Base-by-base conservation (phyloP, 2,797 vertebrate species). In the Discoglossus pictus region DNA sequence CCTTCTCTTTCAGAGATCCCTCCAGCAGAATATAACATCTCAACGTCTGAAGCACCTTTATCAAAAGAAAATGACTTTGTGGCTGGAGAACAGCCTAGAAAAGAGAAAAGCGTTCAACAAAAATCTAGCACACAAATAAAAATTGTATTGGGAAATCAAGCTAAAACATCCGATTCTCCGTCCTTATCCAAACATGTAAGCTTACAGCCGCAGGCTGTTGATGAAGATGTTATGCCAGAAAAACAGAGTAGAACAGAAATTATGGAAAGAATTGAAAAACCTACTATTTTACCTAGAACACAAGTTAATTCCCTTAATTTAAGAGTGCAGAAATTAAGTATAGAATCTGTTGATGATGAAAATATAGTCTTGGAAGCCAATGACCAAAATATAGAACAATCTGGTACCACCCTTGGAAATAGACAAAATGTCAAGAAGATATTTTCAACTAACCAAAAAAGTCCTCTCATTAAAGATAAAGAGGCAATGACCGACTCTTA, bases 321-420 rank as follows among this genome's bases (percentile, higher is more conserved):
- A 42, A 67, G 73, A 18, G 62, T 85, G 39, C 65, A 74, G 63
- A 77, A 76, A 48, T 54, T 84, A 5, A 53, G 61, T 35, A 56
- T 68, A 55, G 80, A 87, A 43, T 55, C 54, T 0, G 23, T 48
- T 11, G 72, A 44, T 54, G 25, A 0, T 0, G 21, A 72, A 9
- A 17, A 21, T 55, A 8, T 25, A 31, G 10, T 20, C 12, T 24
- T 42, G 27, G 52, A 58, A 21, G 2, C 23, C 6, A 13, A 27
- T 18, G 27, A 34, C 20, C 6, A 12, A 15, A 36, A 27, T 6
- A 46, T 16, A 36, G 17, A n/a, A n/a, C n/a, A n/a, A n/a, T n/a
- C n/a, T 16, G 1, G 13, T 4, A 12, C 24, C 6, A 20, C 13
- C 36, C 11, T 34, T 6, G 20, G 20, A 7, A 38, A n/a, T 36